Evolutionary conservation across 1,140 invertebrate species (phyloP), one percentile per base, ranked within the genome.

Genomic region (Drepana arcuata): DNA sequence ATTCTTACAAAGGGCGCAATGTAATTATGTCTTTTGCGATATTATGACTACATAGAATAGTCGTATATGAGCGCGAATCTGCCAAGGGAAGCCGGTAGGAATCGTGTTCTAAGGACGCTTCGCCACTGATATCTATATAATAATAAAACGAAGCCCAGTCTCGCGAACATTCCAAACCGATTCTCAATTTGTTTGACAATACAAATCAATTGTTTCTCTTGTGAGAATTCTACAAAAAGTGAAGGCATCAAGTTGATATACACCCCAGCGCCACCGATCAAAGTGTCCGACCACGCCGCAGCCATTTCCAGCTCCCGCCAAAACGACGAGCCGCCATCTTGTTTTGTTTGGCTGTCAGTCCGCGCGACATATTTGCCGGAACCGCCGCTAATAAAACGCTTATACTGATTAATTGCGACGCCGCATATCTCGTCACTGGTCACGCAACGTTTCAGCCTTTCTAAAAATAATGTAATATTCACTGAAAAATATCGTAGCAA

Each of bases 371-470:
- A 62, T 51, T 42, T 60, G 52, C 54, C 65, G 63, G 58, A 65
- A 72, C 64, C 38, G 50, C 42, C 50, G 41, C 48, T 51, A 64
- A 67, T 69, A 72, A 67, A 72, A 64, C 58, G 48, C 25, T 61
- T 62, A 52, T 48, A 40, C 53, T 72, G 62, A 69, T 67, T 64
- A 56, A 69, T 69, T 49, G 54, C 49, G 37, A 29, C 38, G 42
- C 33, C 39, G 42, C 41, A 44, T 58, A 52, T 21, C 18, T 21
- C 9, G 18, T 21, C 18, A 21, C 18, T 4, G 18, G 9, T 9
- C 9, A 21, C 18, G 18, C 4, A 21, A 21, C 4, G 18, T 9
- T 21, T n/a, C n/a, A n/a, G n/a, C n/a, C n/a, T n/a, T n/a, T n/a
- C n/a, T n/a, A n/a, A n/a, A n/a, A n/a, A n/a, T n/a, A n/a, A n/a